Base-by-base conservation (phyloP, 2,888 invertebrate genomes). In the Protula sp. region DNA sequence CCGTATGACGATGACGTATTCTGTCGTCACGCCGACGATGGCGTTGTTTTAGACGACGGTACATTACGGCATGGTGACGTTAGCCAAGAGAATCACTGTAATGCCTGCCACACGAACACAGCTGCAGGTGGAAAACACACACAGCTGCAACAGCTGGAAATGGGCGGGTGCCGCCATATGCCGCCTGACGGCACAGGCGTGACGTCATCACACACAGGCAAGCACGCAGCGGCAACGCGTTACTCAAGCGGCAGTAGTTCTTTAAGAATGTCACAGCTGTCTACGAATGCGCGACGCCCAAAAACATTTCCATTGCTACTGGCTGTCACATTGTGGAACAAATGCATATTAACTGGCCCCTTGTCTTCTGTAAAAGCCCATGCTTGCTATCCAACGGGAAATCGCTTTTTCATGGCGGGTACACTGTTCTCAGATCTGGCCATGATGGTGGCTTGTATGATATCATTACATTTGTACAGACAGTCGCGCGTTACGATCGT, bases 311-410 rank as follows among this genome's bases (percentile, higher is more conserved):
- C 27, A 24, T 53, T 65, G 24, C 57, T 66, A n/a, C 54, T 66
- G 54, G 22, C 55, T 2, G 62, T 66, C 28, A 56, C 58, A 14
- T 50, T 64, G 14, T 66, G 66, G 66, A 55, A 58, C 19, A 62
- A 52, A 5, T n/a, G 27, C 29, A 45, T 66, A 22, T 26, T 63
- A 3, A 29, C 29, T 3, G 66, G 66, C 2, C 66, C 66, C 2
- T 47, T 64, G 26, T 62, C 66, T 0, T 57, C 64, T 3, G 54
- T 57, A 9, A 58, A 60, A 28, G 58, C 66, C 22, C 55, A 62
- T 47, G 56, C 59, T 30, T 66, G 66, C 47, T 55, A 55, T 28
- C 62, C 66, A 2, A 30, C 48, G 3, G 64, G 60, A 26, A 64
- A 66, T 47, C 50, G 28, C 48, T 26, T 55, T 9, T 66, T 66